Evolutionary conservation across 2,888 invertebrate species (phyloP).

Genomic region (Lepidonotus clava): DNA sequence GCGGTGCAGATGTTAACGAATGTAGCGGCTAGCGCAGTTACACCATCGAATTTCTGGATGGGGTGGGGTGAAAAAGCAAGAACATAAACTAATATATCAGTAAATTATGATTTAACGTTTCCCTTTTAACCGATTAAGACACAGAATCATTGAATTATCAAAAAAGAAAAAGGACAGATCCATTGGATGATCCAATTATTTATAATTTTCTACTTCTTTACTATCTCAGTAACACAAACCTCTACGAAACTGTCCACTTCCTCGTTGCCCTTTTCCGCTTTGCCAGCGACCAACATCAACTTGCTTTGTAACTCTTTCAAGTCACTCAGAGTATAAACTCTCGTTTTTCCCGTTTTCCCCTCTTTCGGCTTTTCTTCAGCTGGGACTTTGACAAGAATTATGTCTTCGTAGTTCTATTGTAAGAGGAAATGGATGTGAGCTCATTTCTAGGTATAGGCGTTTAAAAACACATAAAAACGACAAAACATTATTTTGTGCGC

Average conservation of each 20-base stretch:
- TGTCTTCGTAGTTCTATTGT: not conserved
- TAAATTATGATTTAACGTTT: too few relatives aligned
- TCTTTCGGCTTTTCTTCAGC: not conserved
- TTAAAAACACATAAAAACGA: not conserved
- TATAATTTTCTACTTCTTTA: too few relatives aligned
- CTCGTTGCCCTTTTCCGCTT: constrained; percentile 71
- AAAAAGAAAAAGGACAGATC: too few relatives aligned
- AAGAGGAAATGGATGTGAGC: not conserved
- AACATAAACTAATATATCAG: too few relatives aligned
- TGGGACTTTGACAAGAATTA: not conserved
- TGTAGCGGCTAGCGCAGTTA: constrained; percentile 69
- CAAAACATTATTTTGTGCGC: too few relatives aligned
- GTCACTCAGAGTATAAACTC: constrained; percentile 63
- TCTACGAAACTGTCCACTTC: constrained; percentile 71
- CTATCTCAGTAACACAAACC: constrained; percentile 64
- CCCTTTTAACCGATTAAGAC: too few relatives aligned
- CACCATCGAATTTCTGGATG: constrained; percentile 71
- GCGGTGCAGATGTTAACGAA: constrained; percentile 69
- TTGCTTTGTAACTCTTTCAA: constrained; percentile 75
- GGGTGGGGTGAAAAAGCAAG: too few relatives aligned
- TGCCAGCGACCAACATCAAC: constrained; percentile 77
- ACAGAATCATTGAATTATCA: too few relatives aligned
- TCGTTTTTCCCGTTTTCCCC: not conserved
- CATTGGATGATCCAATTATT: too few relatives aligned
- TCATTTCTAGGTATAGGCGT: not conserved